Evolutionary conservation across 2,888 invertebrate genomes (phyloP).

Genomic region (Hirtodrosophila trivittata): DNA sequence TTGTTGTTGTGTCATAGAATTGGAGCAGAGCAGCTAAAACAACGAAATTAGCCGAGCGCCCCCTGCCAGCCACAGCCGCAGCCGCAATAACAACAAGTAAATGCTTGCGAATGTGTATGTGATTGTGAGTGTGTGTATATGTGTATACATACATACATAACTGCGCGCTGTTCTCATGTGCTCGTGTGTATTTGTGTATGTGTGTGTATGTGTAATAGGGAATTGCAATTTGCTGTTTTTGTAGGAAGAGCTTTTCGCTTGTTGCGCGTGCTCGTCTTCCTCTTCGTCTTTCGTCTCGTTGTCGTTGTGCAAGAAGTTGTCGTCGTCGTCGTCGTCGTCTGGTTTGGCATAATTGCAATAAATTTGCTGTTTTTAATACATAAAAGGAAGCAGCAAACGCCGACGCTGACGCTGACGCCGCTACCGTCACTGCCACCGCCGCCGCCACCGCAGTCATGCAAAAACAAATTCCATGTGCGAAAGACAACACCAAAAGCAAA

Average conservation of each 20-base stretch:
- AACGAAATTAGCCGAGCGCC: slow-evolving; percentile 58
- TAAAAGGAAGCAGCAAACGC: slow-evolving; percentile 50
- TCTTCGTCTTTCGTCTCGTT: slow-evolving; percentile 26
- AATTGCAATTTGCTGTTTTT: slow-evolving; percentile 75
- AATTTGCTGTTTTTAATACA: slow-evolving; percentile 54
- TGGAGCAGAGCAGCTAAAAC: slow-evolving; percentile 61
- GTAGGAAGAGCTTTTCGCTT: slow-evolving; percentile 71
- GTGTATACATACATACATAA: slow-evolving; percentile 14
- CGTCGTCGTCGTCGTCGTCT: slow-evolving; percentile 40
- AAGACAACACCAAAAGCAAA: slow-evolving; percentile 60
- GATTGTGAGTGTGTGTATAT: slow-evolving; percentile 27
- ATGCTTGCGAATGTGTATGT: slow-evolving; percentile 23
- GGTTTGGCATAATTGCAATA: slow-evolving; percentile 57
- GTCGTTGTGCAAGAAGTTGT: slow-evolving; percentile 55
- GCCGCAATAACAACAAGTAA: slow-evolving; percentile 28
- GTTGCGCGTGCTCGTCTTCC: slow-evolving; percentile 67
- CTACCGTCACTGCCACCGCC: slow-evolving; percentile 8
- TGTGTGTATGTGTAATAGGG: slow-evolving; percentile 52
- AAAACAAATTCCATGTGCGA: slow-evolving; percentile 54
- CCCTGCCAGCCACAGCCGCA: slow-evolving; percentile 33
- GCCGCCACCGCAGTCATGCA: slow-evolving; percentile 29
- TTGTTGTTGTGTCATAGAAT: slow-evolving; percentile 70
- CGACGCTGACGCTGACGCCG: slow-evolving; percentile 28
- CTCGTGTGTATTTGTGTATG: slow-evolving; percentile 14
- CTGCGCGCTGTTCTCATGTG: slow-evolving; percentile 49